Base-by-base conservation (phyloP, 2,888 invertebrate species). In the Amphimallon solstitiale region DNA sequence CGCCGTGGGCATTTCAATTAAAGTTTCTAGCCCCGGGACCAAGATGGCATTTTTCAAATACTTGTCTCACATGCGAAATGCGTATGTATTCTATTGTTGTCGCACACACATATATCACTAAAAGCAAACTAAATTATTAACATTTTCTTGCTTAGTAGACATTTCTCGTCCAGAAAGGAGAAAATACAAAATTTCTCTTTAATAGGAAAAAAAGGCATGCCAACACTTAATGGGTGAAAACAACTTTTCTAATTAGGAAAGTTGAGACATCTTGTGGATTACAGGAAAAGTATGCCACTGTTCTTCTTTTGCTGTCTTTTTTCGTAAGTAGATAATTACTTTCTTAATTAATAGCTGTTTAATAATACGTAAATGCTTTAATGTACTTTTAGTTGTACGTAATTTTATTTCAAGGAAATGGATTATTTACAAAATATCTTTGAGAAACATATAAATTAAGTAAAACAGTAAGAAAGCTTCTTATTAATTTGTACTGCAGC, bases 1-100 rank as follows among this genome's bases (percentile, higher is more conserved):
- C 71, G 77, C 78, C 75, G 67, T 69, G 74, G 74, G 77, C 77
- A 77, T 78, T 79, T 77, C 78, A 77, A 78, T 77, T 77, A 78
- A 78, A 77, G 74, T 78, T 77, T 74, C 73, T 73, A 73, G 72
- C 17, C 54, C 71, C 71, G 65, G 64, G 67, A 70, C 72, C 71
- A 70, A 70, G 19, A 54, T 72, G 70, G 69, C 70, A 77, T 76
- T 76, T 76, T 75, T 76, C 72, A 73, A 70, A 71, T 72, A 69
- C 73, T 72, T 74, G 65, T 68, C 65, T 61, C 70, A 65, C 52
- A 34, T 59, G 19, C 9, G 7, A 14, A 14, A 34, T 3, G 7
- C 29, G 14, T 9, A 12, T 29, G 12, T 37, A 35, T 37, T 7
- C n/a, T n/a, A 15, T 43, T 15, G 7, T 43, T 43, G 43, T 43